phyloP scores from a whole-genome alignment of 2,113 vertebrate genomes.

The Pithys albifrons region DNA sequence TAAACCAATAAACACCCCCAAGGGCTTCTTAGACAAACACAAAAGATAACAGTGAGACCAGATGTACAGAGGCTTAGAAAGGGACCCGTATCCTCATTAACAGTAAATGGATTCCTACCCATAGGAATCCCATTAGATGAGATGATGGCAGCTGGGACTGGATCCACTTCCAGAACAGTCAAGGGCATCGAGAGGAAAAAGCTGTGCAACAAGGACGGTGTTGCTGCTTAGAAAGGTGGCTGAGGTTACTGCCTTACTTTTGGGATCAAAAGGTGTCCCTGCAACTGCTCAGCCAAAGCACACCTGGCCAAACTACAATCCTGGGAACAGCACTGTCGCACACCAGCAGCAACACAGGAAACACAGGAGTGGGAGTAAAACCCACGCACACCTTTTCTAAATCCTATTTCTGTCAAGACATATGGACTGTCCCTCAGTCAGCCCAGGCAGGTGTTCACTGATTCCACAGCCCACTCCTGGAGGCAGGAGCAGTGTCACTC shows the following conservation, averaged over 20 bases:
- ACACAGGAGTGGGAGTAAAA: not conserved
- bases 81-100: not conserved
- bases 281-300: not conserved
- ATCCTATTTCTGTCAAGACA: not conserved
- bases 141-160: not conserved
- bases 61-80: not conserved
- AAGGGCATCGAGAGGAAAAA: not conserved
- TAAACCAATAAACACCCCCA: not conserved
- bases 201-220: fast-evolving
- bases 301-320: fast-evolving
- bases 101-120: not conserved
- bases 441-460: not conserved
- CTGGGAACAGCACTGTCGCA: not conserved
- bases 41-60: not conserved
- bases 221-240: not conserved
- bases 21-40: not conserved
- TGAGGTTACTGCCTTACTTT: not conserved
- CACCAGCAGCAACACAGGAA: not conserved
- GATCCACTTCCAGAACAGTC: not conserved
- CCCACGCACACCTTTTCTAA: not conserved
- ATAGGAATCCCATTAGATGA: not conserved
- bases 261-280: not conserved
- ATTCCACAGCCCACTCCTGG: fast-evolving
- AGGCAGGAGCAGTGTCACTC: not conserved
- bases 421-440: fast-evolving